These are phyloP conservation scores for Caenorhabditis wallacei DNA, from an alignment of 2,888 invertebrate species.

Conservation along the genomic window DNA sequence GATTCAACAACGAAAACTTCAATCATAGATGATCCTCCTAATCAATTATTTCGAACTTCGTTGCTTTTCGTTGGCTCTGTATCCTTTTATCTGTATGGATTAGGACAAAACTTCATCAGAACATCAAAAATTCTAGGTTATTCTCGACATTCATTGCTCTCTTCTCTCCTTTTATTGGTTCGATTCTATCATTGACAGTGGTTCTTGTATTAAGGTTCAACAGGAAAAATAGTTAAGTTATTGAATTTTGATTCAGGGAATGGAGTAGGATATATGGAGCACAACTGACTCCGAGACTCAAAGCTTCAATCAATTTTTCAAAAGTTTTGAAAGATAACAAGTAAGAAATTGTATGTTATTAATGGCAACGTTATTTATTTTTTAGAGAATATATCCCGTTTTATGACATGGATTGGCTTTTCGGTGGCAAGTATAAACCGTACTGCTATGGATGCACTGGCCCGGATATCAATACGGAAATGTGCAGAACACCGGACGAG, in stretches of 20 bases:
- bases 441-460: slow-evolving; percentile 61
- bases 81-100: slow-evolving; percentile 9
- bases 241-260: slow-evolving; percentile 32
- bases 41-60: slow-evolving; percentile 18
- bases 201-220: slow-evolving; percentile 25
- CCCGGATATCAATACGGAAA: slow-evolving; percentile 44
- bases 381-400: slow-evolving; percentile 61
- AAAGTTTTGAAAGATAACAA: slow-evolving; percentile 50
- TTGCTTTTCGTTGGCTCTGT: slow-evolving; percentile 14
- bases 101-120: not conserved
- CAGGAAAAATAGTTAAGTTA: not conserved
- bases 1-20: slow-evolving; percentile 26
- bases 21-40: slow-evolving; percentile 29
- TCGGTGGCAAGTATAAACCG: slow-evolving; percentile 52
- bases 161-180: slow-evolving; percentile 30
- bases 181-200: not conserved
- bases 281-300: slow-evolving; percentile 25
- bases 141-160: slow-evolving; percentile 11
- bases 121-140: not conserved
- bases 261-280: slow-evolving; percentile 56
- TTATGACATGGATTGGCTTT: slow-evolving; percentile 58
- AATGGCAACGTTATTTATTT: not conserved
- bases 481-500: slow-evolving; percentile 58
- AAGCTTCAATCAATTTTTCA: slow-evolving; percentile 46
- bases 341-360: not conserved